A percentile compares a stretch with the other conserved stretches of the same genome.
phyloP scores from a whole-genome alignment of 37 sponge, comb jelly and placozoan species.

The Hexactinellida sp. region DNA sequence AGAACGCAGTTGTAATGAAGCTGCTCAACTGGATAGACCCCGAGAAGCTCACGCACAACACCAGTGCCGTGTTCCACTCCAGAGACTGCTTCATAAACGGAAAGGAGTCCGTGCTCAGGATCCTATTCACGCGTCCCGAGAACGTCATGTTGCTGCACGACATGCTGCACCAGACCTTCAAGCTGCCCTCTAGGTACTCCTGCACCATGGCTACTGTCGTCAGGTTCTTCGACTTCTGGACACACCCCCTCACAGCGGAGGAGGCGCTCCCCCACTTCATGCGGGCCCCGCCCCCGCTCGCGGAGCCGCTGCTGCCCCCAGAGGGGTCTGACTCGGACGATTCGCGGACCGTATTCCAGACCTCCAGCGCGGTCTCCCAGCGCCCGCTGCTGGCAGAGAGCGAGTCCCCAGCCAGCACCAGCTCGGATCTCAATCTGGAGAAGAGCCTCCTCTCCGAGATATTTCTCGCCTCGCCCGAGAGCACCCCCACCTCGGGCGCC shows the following conservation, averaged over 20 bases:
- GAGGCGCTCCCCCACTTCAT: neutral
- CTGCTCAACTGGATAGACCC: neutral
- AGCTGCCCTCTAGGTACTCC: neutral
- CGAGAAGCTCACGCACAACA: conserved; percentile 8
- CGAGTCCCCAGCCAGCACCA: neutral
- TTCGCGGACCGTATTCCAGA: neutral
- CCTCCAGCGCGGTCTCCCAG: neutral
- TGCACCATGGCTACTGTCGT: conserved; percentile 24
- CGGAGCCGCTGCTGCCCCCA: neutral
- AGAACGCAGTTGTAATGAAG: neutral
- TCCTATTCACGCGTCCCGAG: conserved; percentile 29
- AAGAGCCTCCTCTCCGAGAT: neutral
- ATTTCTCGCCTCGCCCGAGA: neutral
- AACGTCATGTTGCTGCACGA: conserved; percentile 63
- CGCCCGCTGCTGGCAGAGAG: neutral
- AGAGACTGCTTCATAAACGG: conserved; percentile 6
- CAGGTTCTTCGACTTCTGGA: conserved; percentile 51
- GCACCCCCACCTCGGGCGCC: neutral
- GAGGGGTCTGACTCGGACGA: neutral
- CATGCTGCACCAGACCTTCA: conserved; percentile 48
- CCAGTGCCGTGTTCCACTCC: conserved; percentile 2
- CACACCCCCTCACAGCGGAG: neutral
- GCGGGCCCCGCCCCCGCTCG: neutral
- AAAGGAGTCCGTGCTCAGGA: neutral
- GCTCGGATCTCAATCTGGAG: neutral